Percentiles rank a stretch among this genome's conserved stretches.
Conservation (phyloP, 2,113 vertebrate species). For the Paramisgurnus dabryanus region DNA sequence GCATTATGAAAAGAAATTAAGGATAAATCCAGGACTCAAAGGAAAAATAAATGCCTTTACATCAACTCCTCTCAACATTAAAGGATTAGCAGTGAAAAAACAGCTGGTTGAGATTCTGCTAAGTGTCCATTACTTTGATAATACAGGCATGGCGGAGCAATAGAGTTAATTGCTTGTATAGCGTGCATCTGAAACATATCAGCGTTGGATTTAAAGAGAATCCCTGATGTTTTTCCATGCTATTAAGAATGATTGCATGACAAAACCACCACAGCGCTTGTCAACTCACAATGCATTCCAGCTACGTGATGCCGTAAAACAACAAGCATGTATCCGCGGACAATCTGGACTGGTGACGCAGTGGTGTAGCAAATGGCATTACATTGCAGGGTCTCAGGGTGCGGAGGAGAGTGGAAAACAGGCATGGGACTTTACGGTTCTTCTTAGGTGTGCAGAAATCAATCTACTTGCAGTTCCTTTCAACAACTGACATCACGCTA, state of each 20-base stretch:
- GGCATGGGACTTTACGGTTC: constrained; percentile 14
- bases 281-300: background rate
- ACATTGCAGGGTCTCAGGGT: background rate
- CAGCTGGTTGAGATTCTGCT: constrained; percentile 42
- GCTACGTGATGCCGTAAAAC: background rate
- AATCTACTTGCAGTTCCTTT: constrained; percentile 11
- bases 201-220: constrained; percentile 31
- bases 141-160: constrained; percentile 26
- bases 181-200: constrained; percentile 30
- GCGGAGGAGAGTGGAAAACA: background rate
- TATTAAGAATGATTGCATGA: constrained; percentile 34
- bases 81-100: constrained; percentile 47
- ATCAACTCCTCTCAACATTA: constrained; percentile 34
- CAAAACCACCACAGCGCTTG: constrained; percentile 22
- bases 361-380: constrained; percentile 7
- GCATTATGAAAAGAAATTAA: constrained; percentile 32
- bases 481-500: background rate
- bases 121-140: constrained; percentile 46
- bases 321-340: background rate
- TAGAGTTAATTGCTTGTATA: constrained; percentile 45
- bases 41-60: constrained; percentile 21
- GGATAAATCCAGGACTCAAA: constrained; percentile 11
- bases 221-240: constrained; percentile 30
- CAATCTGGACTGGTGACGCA: background rate
- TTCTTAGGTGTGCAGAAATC: constrained; percentile 4